Conservation (phyloP, 2,113 vertebrate species). For the Muscicapa adusta region DNA sequence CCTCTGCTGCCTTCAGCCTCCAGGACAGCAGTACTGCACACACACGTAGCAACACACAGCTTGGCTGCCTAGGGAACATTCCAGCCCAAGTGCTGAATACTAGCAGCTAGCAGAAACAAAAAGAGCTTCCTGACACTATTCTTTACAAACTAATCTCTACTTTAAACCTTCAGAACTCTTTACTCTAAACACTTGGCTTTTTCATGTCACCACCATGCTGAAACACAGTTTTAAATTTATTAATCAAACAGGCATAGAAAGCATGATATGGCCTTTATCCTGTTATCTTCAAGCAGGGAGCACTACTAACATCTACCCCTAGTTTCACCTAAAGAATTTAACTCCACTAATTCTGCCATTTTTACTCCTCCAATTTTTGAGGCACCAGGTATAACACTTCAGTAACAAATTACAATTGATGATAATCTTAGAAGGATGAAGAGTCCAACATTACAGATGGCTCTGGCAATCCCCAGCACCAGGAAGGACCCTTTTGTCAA, state of each 20-base stretch:
- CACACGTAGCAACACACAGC: not conserved
- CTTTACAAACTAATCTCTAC: not conserved
- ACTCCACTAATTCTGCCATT: not conserved
- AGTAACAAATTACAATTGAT: not conserved
- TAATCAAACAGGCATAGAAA: not conserved
- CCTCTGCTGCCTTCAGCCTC: not conserved
- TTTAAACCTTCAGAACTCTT: not conserved
- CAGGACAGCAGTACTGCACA: not conserved
- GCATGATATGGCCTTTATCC: not conserved
- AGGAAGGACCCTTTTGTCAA: not conserved
- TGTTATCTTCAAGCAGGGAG: not conserved
- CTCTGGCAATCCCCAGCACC: not conserved
- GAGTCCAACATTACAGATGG: not conserved
- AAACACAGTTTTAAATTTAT: not conserved
- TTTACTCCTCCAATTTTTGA: not conserved
- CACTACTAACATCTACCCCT: not conserved
- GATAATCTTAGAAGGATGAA: not conserved
- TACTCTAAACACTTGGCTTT: not conserved
- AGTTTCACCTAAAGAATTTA: not conserved
- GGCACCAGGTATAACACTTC: not conserved
- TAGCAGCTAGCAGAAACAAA: not conserved
- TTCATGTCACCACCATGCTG: not conserved
- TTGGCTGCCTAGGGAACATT: accelerated
- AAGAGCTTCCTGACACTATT: not conserved
- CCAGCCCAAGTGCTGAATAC: not conserved